Conservation (phyloP, 2,797 vertebrate species). For the Lindbergichthys nudifrons region DNA sequence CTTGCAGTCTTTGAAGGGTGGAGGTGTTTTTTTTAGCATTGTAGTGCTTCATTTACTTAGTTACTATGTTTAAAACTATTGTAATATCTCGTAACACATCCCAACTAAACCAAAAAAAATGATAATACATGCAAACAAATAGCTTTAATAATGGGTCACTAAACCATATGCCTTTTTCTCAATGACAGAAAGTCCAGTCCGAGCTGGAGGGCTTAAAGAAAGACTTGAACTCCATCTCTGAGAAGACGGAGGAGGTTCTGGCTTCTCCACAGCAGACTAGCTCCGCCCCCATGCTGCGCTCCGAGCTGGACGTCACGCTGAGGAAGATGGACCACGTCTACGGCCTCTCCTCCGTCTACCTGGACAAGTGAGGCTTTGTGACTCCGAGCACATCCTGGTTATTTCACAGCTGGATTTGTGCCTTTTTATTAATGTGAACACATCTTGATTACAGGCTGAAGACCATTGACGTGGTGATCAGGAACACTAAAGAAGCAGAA, state of each 20-base stretch:
- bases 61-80: not conserved
- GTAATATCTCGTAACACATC: not conserved
- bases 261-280: slow-evolving; percentile 83
- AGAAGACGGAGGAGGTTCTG: slow-evolving; percentile 88
- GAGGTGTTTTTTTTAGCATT: not conserved
- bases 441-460: slow-evolving; percentile 86
- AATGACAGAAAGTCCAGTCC: slow-evolving; percentile 87
- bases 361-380: slow-evolving; percentile 89
- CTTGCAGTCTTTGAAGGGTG: too few species aligned
- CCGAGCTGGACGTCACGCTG: slow-evolving; percentile 90
- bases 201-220: slow-evolving; percentile 93
- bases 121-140: not conserved
- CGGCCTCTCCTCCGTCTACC: slow-evolving; percentile 92
- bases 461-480: slow-evolving; percentile 92
- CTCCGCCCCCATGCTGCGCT: slow-evolving; percentile 86
- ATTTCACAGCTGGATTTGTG: not conserved
- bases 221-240: slow-evolving; percentile 84
- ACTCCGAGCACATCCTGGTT: rapidly evolving
- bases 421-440: not conserved
- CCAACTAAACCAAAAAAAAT: too few species aligned
- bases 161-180: not conserved
- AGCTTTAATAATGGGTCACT: not conserved
- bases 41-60: not conserved
- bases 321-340: slow-evolving; percentile 94
- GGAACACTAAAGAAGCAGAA: slow-evolving; percentile 90